A percentile compares a stretch with the other conserved stretches of the same genome.
Conservation (phyloP, 1,140 invertebrate species). For the Tetramorium parvispinum region DNA sequence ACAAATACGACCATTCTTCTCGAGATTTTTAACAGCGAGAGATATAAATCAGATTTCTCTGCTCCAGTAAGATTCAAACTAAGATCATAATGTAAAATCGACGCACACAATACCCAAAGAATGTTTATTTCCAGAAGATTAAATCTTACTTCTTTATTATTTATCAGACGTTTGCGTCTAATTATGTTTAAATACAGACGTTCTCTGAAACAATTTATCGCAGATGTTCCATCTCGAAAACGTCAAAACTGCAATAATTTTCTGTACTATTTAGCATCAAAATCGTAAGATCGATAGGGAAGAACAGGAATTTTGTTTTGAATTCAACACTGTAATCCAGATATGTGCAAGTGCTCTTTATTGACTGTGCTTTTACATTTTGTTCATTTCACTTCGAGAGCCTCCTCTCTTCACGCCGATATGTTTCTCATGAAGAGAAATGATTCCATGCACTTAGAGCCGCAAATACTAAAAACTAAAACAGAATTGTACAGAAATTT, state of each 20-base stretch:
- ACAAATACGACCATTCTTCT: slow-evolving; percentile 17
- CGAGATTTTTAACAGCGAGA: not conserved
- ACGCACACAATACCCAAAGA: too few relatives aligned
- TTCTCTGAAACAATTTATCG: not conserved
- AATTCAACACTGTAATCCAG: not conserved
- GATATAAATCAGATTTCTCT: slow-evolving; percentile 7
- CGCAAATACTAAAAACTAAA: slow-evolving; percentile 33
- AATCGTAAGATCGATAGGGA: not conserved
- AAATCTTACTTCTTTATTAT: not conserved
- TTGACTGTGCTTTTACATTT: slow-evolving; percentile 61
- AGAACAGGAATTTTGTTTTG: slow-evolving; percentile 5
- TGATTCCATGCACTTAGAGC: slow-evolving; percentile 8
- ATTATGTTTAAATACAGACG: not conserved
- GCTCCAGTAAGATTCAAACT: not conserved
- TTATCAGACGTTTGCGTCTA: not conserved
- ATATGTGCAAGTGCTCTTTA: slow-evolving; percentile 54
- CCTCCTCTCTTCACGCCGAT: slow-evolving; percentile 25
- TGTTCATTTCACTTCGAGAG: slow-evolving; percentile 41
- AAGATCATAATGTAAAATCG: not conserved
- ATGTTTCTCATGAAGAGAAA: slow-evolving; percentile 46
- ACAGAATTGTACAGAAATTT: not conserved
- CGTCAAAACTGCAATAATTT: too few relatives aligned
- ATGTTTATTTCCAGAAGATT: not conserved
- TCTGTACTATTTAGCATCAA: not conserved
- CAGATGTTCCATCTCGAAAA: not conserved